Evolutionary conservation across 2,888 invertebrate genomes (phyloP).

Genomic region (Hedychridium roseum): DNA sequence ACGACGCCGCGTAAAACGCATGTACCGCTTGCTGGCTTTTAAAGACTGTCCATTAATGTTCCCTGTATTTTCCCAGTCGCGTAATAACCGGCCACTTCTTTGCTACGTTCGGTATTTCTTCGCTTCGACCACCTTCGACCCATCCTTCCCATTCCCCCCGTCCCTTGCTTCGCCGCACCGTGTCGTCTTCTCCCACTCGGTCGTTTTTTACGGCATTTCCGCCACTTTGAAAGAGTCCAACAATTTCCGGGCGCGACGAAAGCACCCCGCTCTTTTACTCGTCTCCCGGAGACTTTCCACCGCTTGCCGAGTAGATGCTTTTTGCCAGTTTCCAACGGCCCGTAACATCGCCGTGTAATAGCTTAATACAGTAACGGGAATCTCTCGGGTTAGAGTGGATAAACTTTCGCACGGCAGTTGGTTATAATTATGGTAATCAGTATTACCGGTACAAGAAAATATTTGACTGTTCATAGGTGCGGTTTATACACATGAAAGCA

Average conservation of each 20-base stretch:
- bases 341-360: too few relatives aligned
- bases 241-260: constrained; percentile 45
- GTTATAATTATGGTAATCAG: too few relatives aligned
- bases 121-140: constrained; percentile 18
- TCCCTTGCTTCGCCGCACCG: constrained; percentile 5
- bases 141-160: constrained; percentile 3
- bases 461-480: too few relatives aligned
- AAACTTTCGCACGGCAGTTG: too few relatives aligned
- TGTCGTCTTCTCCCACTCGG: constrained; percentile 18
- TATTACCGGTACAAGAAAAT: too few relatives aligned
- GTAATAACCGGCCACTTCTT: constrained; percentile 42
- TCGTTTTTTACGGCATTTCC: constrained; percentile 46
- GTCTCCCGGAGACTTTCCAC: constrained; percentile 4
- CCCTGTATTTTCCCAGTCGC: constrained; percentile 44
- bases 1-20: constrained; percentile 22
- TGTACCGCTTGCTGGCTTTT: constrained; percentile 28
- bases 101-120: constrained; percentile 23
- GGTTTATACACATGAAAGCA: too few relatives aligned
- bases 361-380: too few relatives aligned
- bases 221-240: constrained; percentile 42
- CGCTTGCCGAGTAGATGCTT: constrained; percentile 18
- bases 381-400: too few relatives aligned
- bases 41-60: constrained; percentile 51
- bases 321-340: constrained; percentile 21
- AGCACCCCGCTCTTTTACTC: constrained; percentile 10